Base-by-base conservation (phyloP, 2,888 invertebrate genomes). In the Antheraea assamensis region DNA sequence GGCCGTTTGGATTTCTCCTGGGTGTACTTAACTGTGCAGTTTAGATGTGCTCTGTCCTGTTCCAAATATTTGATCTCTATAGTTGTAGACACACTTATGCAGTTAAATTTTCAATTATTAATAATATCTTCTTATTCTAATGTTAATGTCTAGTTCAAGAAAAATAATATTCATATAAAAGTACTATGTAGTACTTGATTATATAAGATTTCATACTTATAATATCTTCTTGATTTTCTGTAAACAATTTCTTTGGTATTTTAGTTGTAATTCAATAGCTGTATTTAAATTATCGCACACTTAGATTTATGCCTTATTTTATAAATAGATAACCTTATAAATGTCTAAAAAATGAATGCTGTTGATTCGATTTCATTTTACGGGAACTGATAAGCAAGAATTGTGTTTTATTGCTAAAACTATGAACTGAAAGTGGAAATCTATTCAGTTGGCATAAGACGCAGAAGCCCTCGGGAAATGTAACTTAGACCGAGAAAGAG, bases 401-500 rank as follows among this genome's bases (percentile, higher is more conserved):
- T 68, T 68, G 31, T 35, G 35, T 68, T 68, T n/a, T 68, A 68
- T 68, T 27, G 35, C 35, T 68, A 35, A 31, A 68, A 68, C 68
- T 68, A 68, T 35, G 35, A 68, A n/a, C 68, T n/a, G 68, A 68
- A 68, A 35, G 68, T n/a, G 35, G 24, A 35, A 68, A 68, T 68
- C 68, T 68, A 68, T 68, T 68, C 35, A 35, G 68, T n/a, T 27
- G 68, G 24, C 68, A 68, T 35, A 68, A 68, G 68, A 68, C 68
- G 21, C 35, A 35, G 35, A 68, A 35, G 68, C 68, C 61, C 68
- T 35, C 31, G 68, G 68, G 68, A 5, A 35, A 68, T n/a, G 35
- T 68, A 68, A 68, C 68, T 68, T 68, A 68, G 68, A 68, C 68
- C 35, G 35, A 68, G 68, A 35, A 68, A 68, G 68, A 68, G 68